Evolutionary conservation across 1,140 invertebrate species (phyloP).

Genomic region (Microplitis mediator): DNA sequence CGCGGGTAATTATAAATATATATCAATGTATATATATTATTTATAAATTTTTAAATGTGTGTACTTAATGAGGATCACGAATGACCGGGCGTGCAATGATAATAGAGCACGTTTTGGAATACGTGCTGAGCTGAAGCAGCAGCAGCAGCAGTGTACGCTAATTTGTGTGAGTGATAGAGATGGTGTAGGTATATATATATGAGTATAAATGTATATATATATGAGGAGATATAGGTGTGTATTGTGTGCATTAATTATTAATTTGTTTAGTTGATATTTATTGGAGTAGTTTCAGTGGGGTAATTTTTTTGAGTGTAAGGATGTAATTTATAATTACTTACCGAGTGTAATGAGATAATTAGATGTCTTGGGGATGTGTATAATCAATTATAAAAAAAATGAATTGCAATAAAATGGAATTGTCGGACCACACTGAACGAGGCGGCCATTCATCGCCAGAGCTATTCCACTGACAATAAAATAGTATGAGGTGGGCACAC

Average conservation of each 20-base stretch:
- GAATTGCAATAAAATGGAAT: slow-evolving; percentile 52
- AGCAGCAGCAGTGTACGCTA: not conserved
- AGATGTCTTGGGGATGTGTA: slow-evolving; percentile 38
- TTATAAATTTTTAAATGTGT: not conserved
- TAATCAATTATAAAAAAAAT: slow-evolving; percentile 47
- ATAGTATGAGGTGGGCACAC: slow-evolving; percentile 3
- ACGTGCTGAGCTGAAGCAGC: not conserved
- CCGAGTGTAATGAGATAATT: slow-evolving; percentile 37
- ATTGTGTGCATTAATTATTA: not conserved
- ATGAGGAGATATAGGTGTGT: not conserved
- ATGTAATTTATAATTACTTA: slow-evolving; percentile 32
- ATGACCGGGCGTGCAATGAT: slow-evolving; percentile 45
- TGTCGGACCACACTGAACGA: slow-evolving; percentile 47
- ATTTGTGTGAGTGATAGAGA: slow-evolving; percentile 1
- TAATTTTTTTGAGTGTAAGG: no score
- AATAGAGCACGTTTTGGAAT: slow-evolving; percentile 42
- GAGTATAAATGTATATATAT: not conserved
- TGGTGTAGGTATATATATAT: not conserved
- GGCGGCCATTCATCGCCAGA: slow-evolving; percentile 51
- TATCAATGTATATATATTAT: no score
- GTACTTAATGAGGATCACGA: slow-evolving; percentile 38
- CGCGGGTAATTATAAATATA: no score
- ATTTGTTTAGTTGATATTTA: no score
- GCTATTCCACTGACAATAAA: slow-evolving; percentile 10
- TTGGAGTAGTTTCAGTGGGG: no score